These are phyloP conservation scores for Tretioscincus oriximinensis DNA, from an alignment of 2,113 vertebrate genomes.

Conservation along the genomic window DNA sequence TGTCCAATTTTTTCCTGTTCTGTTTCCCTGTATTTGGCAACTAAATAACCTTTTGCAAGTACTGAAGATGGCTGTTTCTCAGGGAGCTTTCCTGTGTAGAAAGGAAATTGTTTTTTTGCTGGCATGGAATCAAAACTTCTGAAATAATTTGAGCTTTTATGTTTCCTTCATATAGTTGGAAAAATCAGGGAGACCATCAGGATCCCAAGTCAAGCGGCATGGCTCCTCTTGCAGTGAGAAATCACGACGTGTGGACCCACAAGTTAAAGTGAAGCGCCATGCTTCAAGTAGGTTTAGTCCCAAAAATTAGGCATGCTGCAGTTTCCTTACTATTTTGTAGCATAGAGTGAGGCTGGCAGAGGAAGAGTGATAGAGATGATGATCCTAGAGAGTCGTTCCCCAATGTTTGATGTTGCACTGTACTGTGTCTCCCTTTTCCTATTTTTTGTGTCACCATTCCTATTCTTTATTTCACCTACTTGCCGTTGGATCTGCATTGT, in stretches of 20 bases:
- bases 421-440: background rate
- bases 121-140: rapidly evolving
- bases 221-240: slow-evolving; percentile 89
- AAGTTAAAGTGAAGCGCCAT: slow-evolving; percentile 85
- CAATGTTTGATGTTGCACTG: too few relatives aligned
- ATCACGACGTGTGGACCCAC: slow-evolving; percentile 77
- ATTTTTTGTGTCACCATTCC: too few relatives aligned
- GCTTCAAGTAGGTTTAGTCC: slow-evolving; percentile 83
- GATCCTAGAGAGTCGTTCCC: background rate
- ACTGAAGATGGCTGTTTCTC: rapidly evolving
- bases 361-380: background rate
- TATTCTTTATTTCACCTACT: background rate
- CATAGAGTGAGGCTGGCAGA: too few relatives aligned
- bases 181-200: slow-evolving; percentile 67
- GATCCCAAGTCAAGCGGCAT: slow-evolving; percentile 81
- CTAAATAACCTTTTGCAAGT: background rate
- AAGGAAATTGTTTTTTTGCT: background rate
- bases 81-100: background rate
- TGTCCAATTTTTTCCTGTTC: background rate
- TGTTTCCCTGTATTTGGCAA: background rate
- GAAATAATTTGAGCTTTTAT: rapidly evolving
- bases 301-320: background rate
- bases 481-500: background rate
- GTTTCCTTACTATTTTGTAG: background rate
- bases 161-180: slow-evolving; percentile 63